Conservation (phyloP, 2,113 vertebrate genomes). For the Oophaga pumilio region DNA sequence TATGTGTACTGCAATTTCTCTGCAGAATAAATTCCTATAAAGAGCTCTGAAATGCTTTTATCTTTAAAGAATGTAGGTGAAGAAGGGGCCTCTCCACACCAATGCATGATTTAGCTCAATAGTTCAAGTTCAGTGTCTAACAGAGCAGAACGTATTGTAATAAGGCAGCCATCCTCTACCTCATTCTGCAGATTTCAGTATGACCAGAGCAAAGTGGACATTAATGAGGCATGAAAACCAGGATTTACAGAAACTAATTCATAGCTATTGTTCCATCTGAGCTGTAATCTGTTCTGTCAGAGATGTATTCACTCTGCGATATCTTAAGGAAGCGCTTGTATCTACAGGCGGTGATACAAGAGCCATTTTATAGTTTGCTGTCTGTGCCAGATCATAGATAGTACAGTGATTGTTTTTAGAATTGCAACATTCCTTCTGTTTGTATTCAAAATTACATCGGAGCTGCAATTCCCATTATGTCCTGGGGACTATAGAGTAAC, state of each 20-base stretch:
- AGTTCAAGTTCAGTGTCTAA: conserved; percentile 27
- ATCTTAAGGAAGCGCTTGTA: background rate
- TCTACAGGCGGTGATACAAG: background rate
- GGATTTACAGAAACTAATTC: conserved; percentile 21
- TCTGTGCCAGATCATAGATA: background rate
- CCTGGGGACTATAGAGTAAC: too few species aligned
- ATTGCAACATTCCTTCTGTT: too few species aligned
- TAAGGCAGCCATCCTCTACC: background rate
- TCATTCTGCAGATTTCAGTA: background rate
- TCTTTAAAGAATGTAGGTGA: conserved; percentile 46
- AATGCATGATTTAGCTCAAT: conserved; percentile 42
- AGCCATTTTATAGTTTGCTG: background rate
- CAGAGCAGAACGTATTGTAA: conserved; percentile 39
- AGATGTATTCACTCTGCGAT: background rate
- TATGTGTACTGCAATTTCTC: conserved; percentile 26
- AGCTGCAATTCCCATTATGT: too few species aligned
- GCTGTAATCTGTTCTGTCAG: background rate
- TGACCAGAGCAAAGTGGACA: background rate
- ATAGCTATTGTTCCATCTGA: conserved; percentile 19
- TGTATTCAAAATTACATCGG: too few species aligned
- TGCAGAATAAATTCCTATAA: conserved; percentile 26
- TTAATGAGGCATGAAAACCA: conserved; percentile 33
- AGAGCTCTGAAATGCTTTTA: conserved; percentile 42
- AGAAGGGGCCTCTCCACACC: conserved; percentile 32
- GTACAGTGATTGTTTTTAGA: background rate